Evolutionary conservation across 2,797 vertebrate species (phyloP), one percentile per base, ranked within the genome.

Genomic region (Epinephelus awoara): DNA sequence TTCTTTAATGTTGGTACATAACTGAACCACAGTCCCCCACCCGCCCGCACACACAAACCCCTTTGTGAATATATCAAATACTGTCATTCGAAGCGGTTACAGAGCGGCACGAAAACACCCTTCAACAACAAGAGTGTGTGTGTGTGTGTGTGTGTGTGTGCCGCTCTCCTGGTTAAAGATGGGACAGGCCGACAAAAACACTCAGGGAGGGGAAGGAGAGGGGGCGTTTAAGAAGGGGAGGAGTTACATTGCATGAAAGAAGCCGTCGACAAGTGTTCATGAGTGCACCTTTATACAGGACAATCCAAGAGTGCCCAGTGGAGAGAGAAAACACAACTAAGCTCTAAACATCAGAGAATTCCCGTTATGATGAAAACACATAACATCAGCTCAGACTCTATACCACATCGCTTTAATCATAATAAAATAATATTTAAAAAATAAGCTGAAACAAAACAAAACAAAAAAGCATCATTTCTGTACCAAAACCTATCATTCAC

Each of bases 211-310:
- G 68, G 29, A 52, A 55, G 23, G 44, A 13, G 86, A 61, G 86
- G 85, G 2, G 17, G 46, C 15, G 2, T 18, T 17, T 17, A 1
- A 12, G 63, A 17, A 38, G 25, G 6, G 38, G 70, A 67, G 67
- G 82, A 79, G 87, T 93, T 95, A 97, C 95, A 94, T 89, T 93
- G 93, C 93, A 94, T 92, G 95, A 96, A 91, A 92, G 92, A 95
- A 96, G 95, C 95, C 87, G 90, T 88, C 81, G 92, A 95, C 94
- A 94, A 88, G 93, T 95, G 95, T 94, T 94, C 89, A 86, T 93
- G 94, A 96, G 96, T 96, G 96, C 95, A 94, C 94, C 95, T 87
- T 93, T 88, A 79, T 90, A 95, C 91, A 93, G 92, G 92, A 95
- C 94, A 93, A 69, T 86, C 89, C 72, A 78, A 91, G 91, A 93